Base-by-base conservation (phyloP, 2,888 invertebrate species). In the Eristalis pertinax region DNA sequence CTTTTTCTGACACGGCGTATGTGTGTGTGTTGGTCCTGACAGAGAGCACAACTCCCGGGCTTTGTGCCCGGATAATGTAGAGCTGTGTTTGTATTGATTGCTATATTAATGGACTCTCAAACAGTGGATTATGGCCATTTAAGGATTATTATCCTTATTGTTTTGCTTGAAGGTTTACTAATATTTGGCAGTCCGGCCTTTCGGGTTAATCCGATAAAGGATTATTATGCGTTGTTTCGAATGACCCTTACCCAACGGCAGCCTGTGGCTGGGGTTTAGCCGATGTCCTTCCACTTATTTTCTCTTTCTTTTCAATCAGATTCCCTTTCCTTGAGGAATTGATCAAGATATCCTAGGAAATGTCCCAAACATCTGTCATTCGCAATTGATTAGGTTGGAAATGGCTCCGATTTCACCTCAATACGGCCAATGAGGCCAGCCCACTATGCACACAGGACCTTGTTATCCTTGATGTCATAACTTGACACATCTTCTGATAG, bases 61-160 rank as follows among this genome's bases (percentile, higher is more conserved):
- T 50, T 50, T 50, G 50, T 50, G 19, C 19, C 50, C 50, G 50
- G 50, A 50, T 50, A 19, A 50, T 50, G 50, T 67, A 62, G 32
- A 32, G 41, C 26, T 72, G 50, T 74, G 56, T 77, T 41, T 50
- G 72, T 77, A 85, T 86, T 86, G 77, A 74, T 83, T 78, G 78
- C 43, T 13, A 86, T 83, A 79, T 86, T 86, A 86, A 86, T 75
- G 69, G 75, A 75, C 70, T 63, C 83, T 83, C 78, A 83, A 86
- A 83, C 75, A 86, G 78, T 70, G 72, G 87, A 87, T 87, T 84
- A 87, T 75, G 60, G 58, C 76, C 83, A 76, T 87, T 87, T 84
- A 84, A 76, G 83, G 87, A 87, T 84, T 87, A 87, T 87, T 84
- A 87, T 87, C 87, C 79, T 87, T 60, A 84, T 87, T 87, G 87